phyloP scores from a whole-genome alignment of 2,113 vertebrate species.

The Gadus chalcogrammus region DNA sequence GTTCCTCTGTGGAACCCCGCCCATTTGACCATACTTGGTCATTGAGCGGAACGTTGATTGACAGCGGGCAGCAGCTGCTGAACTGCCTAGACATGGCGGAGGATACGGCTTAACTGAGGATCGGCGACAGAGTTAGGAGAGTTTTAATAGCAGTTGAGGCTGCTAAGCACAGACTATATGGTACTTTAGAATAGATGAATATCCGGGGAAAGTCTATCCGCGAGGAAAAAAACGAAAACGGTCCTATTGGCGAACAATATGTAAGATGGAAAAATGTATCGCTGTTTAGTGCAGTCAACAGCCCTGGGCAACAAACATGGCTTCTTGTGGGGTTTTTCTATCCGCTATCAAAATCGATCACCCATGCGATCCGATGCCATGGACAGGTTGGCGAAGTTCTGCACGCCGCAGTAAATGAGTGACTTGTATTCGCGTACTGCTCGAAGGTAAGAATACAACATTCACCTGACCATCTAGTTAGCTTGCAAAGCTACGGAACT shows the following conservation, averaged over 20 bases:
- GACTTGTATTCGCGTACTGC: slow-evolving; percentile 28
- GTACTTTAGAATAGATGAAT: slow-evolving; percentile 31
- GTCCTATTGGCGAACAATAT: slow-evolving; percentile 35
- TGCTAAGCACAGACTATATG: slow-evolving; percentile 44
- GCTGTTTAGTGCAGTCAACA: slow-evolving; percentile 81
- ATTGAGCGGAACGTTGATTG: slow-evolving; percentile 69
- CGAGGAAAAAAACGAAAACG: too few species aligned
- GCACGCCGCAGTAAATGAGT: slow-evolving; percentile 62
- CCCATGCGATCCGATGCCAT: slow-evolving; percentile 61
- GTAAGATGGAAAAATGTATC: slow-evolving; percentile 72
- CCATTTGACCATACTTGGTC: slow-evolving; percentile 70
- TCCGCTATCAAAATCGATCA: slow-evolving; percentile 70
- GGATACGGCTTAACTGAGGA: slow-evolving; percentile 70
- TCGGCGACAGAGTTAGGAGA: slow-evolving; percentile 70
- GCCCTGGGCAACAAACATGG: slow-evolving; percentile 86
- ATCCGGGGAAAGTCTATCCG: too few species aligned
- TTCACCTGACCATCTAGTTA: slow-evolving; percentile 59
- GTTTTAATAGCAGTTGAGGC: slow-evolving; percentile 63
- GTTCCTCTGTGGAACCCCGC: slow-evolving; percentile 47
- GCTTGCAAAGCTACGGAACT: slow-evolving; percentile 71
- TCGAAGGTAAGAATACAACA: slow-evolving; percentile 12
- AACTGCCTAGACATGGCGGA: slow-evolving; percentile 80
- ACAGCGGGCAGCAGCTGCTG: slow-evolving; percentile 79
- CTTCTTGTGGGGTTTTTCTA: slow-evolving; percentile 77
- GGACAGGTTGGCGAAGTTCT: slow-evolving; percentile 69